These are phyloP conservation scores for Scaptodrosophila lebanonensis DNA, from an alignment of 1,140 invertebrate species.

Conservation along the genomic window DNA sequence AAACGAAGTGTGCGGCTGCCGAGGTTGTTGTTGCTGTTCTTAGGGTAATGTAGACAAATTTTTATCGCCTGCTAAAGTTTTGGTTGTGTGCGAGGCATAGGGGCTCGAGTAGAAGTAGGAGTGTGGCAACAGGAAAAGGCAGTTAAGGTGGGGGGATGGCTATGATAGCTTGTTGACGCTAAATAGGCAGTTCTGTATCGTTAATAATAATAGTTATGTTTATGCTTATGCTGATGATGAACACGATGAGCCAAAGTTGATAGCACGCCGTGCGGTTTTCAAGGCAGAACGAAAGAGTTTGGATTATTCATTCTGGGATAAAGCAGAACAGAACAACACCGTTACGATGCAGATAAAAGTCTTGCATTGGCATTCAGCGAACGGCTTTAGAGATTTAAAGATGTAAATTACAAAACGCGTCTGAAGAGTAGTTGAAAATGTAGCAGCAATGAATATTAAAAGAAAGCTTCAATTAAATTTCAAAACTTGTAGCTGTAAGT, in stretches of 20 bases:
- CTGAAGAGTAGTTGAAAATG: too few species aligned
- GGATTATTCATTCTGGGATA: too few species aligned
- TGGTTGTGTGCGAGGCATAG: constrained; percentile 11
- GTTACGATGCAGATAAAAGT: too few species aligned
- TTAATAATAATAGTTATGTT: constrained; percentile 74
- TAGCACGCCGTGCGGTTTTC: constrained; percentile 18
- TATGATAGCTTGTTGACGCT: constrained; percentile 40
- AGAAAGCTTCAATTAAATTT: too few species aligned
- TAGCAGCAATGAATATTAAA: too few species aligned
- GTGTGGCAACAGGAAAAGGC: not conserved
- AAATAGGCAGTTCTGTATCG: constrained; percentile 66
- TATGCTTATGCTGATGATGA: constrained; percentile 62
- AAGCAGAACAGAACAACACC: too few species aligned
- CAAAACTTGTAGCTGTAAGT: too few species aligned
- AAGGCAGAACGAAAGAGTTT: too few species aligned
- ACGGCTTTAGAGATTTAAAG: too few species aligned
- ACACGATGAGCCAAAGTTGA: constrained; percentile 39
- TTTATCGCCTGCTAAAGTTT: constrained; percentile 71
- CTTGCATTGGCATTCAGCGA: too few species aligned
- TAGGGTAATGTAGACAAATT: constrained; percentile 67
- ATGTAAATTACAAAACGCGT: too few species aligned
- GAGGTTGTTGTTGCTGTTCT: not conserved
- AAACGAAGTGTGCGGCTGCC: constrained; percentile 28
- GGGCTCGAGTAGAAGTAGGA: not conserved
- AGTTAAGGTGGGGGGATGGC: not conserved